These are phyloP conservation scores for Sakesphorus luctuosus DNA, from an alignment of 2,113 vertebrate genomes.

Conservation along the genomic window DNA sequence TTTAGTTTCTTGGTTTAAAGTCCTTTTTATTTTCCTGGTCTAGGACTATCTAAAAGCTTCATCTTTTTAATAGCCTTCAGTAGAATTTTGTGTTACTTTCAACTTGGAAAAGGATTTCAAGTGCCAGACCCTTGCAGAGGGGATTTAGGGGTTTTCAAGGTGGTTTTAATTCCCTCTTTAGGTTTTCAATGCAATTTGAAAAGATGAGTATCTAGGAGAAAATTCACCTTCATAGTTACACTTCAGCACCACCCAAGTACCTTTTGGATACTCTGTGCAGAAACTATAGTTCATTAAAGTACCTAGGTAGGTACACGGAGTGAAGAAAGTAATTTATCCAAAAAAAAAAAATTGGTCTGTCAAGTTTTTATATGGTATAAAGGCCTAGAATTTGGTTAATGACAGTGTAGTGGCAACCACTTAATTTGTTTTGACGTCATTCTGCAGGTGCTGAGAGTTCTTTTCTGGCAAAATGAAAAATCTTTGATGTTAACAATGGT, in stretches of 20 bases:
- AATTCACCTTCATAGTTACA: not conserved
- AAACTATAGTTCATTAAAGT: not conserved
- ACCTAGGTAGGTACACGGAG: not conserved
- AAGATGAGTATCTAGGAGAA: not conserved
- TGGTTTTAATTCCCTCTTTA: not conserved
- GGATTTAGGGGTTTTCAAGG: not conserved
- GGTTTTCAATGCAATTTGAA: not conserved
- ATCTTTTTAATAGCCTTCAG: not conserved
- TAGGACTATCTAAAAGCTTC: not conserved
- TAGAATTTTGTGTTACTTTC: not conserved
- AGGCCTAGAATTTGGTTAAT: not conserved
- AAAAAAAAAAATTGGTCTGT: not conserved
- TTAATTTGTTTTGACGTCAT: not conserved
- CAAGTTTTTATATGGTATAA: not conserved
- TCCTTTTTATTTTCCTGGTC: not conserved
- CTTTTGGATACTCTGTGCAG: not conserved
- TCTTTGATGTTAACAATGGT: conserved; percentile 16
- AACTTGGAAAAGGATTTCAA: not conserved
- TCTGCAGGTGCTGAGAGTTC: not conserved
- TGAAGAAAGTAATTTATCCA: not conserved
- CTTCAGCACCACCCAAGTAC: not conserved
- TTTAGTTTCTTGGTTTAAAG: not conserved
- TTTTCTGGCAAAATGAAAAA: not conserved
- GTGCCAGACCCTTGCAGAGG: not conserved
- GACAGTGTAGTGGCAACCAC: not conserved